Base-by-base conservation (phyloP, 2,888 invertebrate species). In the Chloroclystis v-ata region DNA sequence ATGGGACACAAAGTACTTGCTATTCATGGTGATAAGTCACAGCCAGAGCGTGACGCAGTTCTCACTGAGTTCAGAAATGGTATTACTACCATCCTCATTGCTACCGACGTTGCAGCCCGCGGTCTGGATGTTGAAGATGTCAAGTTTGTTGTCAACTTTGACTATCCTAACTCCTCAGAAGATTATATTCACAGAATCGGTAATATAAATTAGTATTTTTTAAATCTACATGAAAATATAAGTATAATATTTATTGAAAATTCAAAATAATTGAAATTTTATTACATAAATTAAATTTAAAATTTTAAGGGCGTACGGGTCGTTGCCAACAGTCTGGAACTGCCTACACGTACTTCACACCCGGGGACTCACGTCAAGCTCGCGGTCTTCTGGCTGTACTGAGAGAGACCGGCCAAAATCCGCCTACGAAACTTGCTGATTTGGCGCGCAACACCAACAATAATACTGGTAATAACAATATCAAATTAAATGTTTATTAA, bases 161-260 rank as follows among this genome's bases (percentile, higher is more conserved):
- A 99, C 84, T 99, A 97, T 80, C 98, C 99, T 0, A 97, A 96
- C 75, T 97, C 97, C 44, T 97, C 97, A 9, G 99, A 99, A 82
- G 98, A 99, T 82, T 99, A 99, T 75, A 97, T 99, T 54, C 98
- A 99, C 79, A 92, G 98, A 62, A 99, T 99, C 81, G 97, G 93
- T 82, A 61, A 68, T 67, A 59, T 35, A 6, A 1, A 8, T 20
- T 33, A 8, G 32, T 30, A 29, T 11, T 12, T 29, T 13, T 30
- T 8, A 26, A 6, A 28, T 28, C 13, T 13, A 3, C 9, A 30
- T 9, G 9, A 14, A n/a, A 32, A 3, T 32, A 32, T 9, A 9
- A 4, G 8, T 9, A 9, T 29, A 29, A 28, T 38, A 12, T n/a
- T n/a, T n/a, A n/a, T n/a, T n/a, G n/a, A n/a, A n/a, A n/a, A n/a